Evolutionary conservation across 92 coral and sea anemone species (phyloP).

Genomic region (Diadumene lineata): DNA sequence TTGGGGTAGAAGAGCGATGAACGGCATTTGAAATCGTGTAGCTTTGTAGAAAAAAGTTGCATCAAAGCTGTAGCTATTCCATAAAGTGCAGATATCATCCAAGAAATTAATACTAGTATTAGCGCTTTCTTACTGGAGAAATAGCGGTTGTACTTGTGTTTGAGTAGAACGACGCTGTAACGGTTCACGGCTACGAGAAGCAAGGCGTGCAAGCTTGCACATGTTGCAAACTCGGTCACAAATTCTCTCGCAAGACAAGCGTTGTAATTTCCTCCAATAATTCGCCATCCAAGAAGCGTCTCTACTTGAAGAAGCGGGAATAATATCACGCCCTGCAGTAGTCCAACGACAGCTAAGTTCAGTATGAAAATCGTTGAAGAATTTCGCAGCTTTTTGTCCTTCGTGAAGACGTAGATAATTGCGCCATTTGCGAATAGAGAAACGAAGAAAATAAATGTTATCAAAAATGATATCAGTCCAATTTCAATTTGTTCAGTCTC

Average conservation of each 20-base stretch:
- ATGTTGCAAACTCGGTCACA: slow-evolving; percentile 48
- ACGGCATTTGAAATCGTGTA: slow-evolving; percentile 47
- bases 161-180: slow-evolving; percentile 57
- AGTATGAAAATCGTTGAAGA: slow-evolving; percentile 60
- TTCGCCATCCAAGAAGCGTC: slow-evolving; percentile 12
- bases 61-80: slow-evolving; percentile 46
- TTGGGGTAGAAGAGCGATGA: slow-evolving; percentile 35
- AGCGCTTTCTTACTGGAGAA: slow-evolving; percentile 44
- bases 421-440: slow-evolving; percentile 40
- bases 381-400: slow-evolving; percentile 55
- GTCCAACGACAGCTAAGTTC: slow-evolving; percentile 54
- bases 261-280: slow-evolving; percentile 3
- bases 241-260: slow-evolving; percentile 48
- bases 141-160: slow-evolving; percentile 30
- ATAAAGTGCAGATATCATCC: slow-evolving; percentile 48
- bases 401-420: slow-evolving; percentile 61
- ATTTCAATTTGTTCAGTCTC: slow-evolving; percentile 1
- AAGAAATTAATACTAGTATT: slow-evolving; percentile 27
- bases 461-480: slow-evolving; percentile 12
- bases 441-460: slow-evolving; percentile 11
- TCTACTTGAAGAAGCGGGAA: slow-evolving; percentile 35
- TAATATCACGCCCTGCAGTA: slow-evolving; percentile 42
- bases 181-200: slow-evolving; percentile 57
- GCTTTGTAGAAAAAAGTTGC: slow-evolving; percentile 14
- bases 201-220: slow-evolving; percentile 55